A percentile compares a stretch with the other conserved stretches of the same genome.
Conservation (phyloP, 2,888 invertebrate species). For the Camptogramma bilineatum region DNA sequence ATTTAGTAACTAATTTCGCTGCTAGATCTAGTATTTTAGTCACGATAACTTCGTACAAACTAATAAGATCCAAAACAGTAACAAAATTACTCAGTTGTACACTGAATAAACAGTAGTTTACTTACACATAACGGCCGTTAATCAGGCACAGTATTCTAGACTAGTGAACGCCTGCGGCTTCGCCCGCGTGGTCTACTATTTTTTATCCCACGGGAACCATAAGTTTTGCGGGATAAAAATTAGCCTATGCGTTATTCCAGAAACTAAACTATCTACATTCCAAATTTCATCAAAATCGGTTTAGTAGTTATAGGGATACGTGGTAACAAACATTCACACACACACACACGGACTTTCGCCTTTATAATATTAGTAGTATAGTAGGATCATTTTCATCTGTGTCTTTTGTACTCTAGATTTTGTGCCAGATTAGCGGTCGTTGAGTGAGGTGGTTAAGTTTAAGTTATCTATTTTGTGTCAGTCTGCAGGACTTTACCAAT, state of each 20-base stretch:
- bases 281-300: no score
- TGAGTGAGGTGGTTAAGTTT: background rate
- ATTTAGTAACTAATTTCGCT: slow-evolving; percentile 27
- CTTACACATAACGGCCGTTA: slow-evolving; percentile 1
- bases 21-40: slow-evolving; percentile 35
- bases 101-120: slow-evolving; percentile 24
- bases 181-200: no score
- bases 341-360: no score
- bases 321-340: no score
- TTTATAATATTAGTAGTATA: no score
- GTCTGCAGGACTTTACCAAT: slow-evolving; percentile 29
- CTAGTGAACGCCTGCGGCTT: no score
- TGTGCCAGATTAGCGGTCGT: slow-evolving; percentile 3
- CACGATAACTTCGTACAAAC: slow-evolving; percentile 45
- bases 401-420: background rate
- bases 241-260: no score
- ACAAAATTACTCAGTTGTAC: slow-evolving; percentile 32
- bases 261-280: no score
- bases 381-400: background rate
- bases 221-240: no score
- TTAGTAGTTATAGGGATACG: no score
- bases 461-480: slow-evolving; percentile 9
- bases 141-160: slow-evolving; percentile 1
- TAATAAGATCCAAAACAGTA: slow-evolving; percentile 36
- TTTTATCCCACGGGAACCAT: no score